Percentiles rank a stretch among this genome's conserved stretches.
These are phyloP conservation scores for Nyctalus aviator DNA, from an alignment of 2,797 vertebrate genomes.

Conservation along the genomic window DNA sequence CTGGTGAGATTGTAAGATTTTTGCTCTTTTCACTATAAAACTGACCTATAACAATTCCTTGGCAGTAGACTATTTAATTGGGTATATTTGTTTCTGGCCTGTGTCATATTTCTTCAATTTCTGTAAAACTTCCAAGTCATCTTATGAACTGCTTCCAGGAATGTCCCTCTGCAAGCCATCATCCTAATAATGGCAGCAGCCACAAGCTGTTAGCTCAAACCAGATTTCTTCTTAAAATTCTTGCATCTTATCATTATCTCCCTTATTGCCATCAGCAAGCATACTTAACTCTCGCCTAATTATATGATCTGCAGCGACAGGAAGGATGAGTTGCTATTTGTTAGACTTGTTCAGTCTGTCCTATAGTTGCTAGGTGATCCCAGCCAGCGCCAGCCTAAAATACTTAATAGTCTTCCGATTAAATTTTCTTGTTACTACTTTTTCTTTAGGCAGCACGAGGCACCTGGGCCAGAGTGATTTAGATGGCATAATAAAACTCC, in stretches of 20 bases:
- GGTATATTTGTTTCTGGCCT: background rate
- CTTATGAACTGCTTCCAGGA: slow-evolving; percentile 52
- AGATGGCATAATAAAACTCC: slow-evolving; percentile 80
- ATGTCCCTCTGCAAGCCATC: slow-evolving; percentile 69
- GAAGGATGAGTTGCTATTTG: slow-evolving; percentile 76
- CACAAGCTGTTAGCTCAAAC: slow-evolving; percentile 69
- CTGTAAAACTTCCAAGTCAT: slow-evolving; percentile 24
- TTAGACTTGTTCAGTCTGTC: slow-evolving; percentile 74
- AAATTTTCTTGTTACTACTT: slow-evolving; percentile 84
- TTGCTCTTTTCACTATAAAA: slow-evolving; percentile 72
- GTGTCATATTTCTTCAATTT: background rate
- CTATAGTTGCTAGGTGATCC: slow-evolving; percentile 82
- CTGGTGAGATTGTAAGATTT: slow-evolving; percentile 81
- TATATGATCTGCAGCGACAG: slow-evolving; percentile 80
- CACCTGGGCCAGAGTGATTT: slow-evolving; percentile 82
- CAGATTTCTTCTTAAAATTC: slow-evolving; percentile 72
- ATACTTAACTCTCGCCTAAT: slow-evolving; percentile 78
- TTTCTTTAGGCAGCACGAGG: slow-evolving; percentile 80
- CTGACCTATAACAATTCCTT: slow-evolving; percentile 72
- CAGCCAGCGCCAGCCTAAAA: slow-evolving; percentile 74
- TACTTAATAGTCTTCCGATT: slow-evolving; percentile 84
- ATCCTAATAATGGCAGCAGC: slow-evolving; percentile 63
- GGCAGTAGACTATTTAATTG: slow-evolving; percentile 77
- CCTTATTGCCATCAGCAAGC: slow-evolving; percentile 70
- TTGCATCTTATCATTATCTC: slow-evolving; percentile 71